Evolutionary conservation across 2,888 invertebrate genomes (phyloP).

Genomic region (Podabrus alpinus): DNA sequence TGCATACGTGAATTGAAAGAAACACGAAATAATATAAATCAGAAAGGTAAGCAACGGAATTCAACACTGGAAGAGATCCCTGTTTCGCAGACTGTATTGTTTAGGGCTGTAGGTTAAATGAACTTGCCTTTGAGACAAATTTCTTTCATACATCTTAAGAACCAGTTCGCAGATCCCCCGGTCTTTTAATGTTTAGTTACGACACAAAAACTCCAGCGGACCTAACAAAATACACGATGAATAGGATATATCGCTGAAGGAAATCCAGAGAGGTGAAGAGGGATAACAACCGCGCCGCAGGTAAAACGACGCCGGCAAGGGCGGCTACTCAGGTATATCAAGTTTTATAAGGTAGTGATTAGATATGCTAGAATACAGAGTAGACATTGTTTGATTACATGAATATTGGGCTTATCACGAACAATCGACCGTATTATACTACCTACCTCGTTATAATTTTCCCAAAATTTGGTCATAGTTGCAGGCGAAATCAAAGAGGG

Average conservation of each 20-base stretch:
- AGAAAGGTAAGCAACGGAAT: constrained; percentile 28
- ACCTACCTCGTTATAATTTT: not conserved
- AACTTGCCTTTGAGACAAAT: constrained; percentile 35
- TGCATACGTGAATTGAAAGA: not conserved
- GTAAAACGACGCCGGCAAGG: constrained; percentile 34
- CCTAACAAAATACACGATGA: constrained; percentile 36
- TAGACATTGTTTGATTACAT: constrained; percentile 22
- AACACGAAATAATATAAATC: constrained; percentile 23
- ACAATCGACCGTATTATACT: not conserved
- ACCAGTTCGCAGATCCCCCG: constrained; percentile 44
- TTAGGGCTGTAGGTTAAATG: constrained; percentile 37
- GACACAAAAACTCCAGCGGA: constrained; percentile 40
- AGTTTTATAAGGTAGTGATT: constrained; percentile 34
- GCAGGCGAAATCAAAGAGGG: not conserved
- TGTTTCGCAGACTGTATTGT: constrained; percentile 50
- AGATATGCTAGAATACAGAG: constrained; percentile 27
- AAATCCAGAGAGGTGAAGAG: constrained; percentile 35
- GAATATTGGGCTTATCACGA: constrained; percentile 15
- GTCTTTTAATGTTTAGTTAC: constrained; percentile 39
- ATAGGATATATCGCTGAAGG: constrained; percentile 34
- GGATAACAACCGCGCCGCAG: constrained; percentile 40
- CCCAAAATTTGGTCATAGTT: not conserved
- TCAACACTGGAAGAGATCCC: constrained; percentile 12
- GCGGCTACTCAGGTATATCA: constrained; percentile 33
- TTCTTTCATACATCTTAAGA: constrained; percentile 46